Percentiles rank a stretch among this genome's conserved stretches.
These are phyloP conservation scores for Rhinichthys osculus DNA, from an alignment of 2,797 vertebrate genomes.

Conservation along the genomic window DNA sequence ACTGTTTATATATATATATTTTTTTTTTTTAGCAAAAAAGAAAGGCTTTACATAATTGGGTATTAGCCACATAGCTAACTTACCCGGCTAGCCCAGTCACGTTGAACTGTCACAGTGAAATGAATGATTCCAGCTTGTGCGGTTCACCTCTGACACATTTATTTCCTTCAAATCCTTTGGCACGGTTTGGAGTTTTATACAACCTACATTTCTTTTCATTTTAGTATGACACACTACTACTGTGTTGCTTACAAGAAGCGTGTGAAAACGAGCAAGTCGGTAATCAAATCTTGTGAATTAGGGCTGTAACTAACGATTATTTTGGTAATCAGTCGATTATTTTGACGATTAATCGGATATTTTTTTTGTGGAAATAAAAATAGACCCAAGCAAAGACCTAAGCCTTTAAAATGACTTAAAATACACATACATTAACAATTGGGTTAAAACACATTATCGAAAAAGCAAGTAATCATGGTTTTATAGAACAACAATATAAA, in stretches of 20 bases:
- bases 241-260: not conserved
- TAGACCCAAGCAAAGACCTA: no score
- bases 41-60: fast-evolving
- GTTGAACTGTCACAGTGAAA: conserved; percentile 6
- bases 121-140: no score
- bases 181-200: not conserved
- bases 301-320: no score
- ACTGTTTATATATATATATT: not conserved
- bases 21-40: not conserved
- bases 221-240: not conserved
- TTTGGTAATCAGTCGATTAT: no score
- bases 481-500: no score
- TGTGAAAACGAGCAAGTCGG: not conserved
- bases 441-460: no score
- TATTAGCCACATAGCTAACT: not conserved
- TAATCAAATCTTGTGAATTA: not conserved
- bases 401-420: no score
- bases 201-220: not conserved
- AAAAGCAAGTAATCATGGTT: no score
- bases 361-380: no score
- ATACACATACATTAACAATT: no score
- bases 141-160: not conserved
- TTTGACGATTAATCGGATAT: no score
- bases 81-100: not conserved
- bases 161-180: not conserved